Conservation (phyloP, 2,113 vertebrate species). For the Lonchura striata region DNA sequence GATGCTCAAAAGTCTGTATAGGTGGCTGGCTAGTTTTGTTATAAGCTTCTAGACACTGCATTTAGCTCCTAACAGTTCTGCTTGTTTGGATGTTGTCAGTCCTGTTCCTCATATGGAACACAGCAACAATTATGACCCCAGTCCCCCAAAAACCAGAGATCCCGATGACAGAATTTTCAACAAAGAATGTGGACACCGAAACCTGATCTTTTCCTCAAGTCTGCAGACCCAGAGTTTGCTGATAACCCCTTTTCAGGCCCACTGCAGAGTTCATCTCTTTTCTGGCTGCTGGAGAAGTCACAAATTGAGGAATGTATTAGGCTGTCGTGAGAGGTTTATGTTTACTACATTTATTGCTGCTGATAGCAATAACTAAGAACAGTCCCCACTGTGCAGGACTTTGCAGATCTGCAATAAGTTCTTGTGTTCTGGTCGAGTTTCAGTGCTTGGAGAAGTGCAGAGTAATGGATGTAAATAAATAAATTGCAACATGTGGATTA, state of each 20-base stretch:
- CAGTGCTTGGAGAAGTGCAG: conserved; percentile 9
- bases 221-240: neutral
- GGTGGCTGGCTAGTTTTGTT: neutral
- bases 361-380: conserved; percentile 44
- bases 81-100: neutral
- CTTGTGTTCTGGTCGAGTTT: neutral
- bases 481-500: neutral
- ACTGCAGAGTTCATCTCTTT: conserved; percentile 1
- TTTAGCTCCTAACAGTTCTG: neutral
- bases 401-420: conserved; percentile 45
- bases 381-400: conserved; percentile 13
- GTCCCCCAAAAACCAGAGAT: neutral
- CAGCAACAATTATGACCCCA: neutral
- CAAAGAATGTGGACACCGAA: neutral
- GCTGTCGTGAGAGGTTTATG: conserved; percentile 5
- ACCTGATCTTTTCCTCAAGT: neutral
- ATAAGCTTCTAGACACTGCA: neutral
- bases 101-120: neutral
- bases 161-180: neutral
- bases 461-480: conserved; percentile 46
- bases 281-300: neutral
- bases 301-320: neutral
- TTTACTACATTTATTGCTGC: conserved; percentile 51
- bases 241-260: neutral
- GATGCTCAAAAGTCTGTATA: neutral